phyloP scores from a whole-genome alignment of 2,888 invertebrate species.

The Frankliniella fusca region DNA sequence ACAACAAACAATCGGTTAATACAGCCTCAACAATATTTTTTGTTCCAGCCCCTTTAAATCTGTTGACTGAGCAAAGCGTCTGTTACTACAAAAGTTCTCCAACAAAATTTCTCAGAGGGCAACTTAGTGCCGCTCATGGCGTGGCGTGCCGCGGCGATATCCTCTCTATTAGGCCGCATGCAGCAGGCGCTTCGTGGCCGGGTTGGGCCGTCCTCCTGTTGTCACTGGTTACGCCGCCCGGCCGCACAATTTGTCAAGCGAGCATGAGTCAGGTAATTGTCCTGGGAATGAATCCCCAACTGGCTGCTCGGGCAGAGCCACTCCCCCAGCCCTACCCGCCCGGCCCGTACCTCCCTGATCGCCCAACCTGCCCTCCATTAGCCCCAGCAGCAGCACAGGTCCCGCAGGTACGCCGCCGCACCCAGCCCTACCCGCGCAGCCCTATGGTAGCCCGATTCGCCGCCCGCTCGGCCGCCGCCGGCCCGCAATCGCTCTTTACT shows the following conservation, averaged over 20 bases:
- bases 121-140: neutral
- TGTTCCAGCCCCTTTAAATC: no score
- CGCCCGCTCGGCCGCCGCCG: neutral
- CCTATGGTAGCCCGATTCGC: no score
- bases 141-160: neutral
- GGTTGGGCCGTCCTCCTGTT: neutral
- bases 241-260: conserved; percentile 22
- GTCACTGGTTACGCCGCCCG: conserved; percentile 7
- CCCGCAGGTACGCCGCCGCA: neutral
- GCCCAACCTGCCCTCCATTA: neutral
- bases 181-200: neutral
- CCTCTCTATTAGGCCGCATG: neutral
- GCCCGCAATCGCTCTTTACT: no score
- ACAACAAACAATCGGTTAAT: no score
- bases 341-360: conserved; percentile 2
- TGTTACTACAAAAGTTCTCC: no score
- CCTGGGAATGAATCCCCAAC: conserved; percentile 5
- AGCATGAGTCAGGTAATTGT: conserved; percentile 26
- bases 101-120: neutral
- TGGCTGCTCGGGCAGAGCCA: no score
- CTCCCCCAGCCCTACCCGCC: no score
- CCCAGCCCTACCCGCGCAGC: neutral
- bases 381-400: neutral
- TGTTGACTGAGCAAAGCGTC: no score
- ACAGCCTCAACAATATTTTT: no score